Conservation (phyloP, 2,888 invertebrate genomes). For the Saturnia japonica region DNA sequence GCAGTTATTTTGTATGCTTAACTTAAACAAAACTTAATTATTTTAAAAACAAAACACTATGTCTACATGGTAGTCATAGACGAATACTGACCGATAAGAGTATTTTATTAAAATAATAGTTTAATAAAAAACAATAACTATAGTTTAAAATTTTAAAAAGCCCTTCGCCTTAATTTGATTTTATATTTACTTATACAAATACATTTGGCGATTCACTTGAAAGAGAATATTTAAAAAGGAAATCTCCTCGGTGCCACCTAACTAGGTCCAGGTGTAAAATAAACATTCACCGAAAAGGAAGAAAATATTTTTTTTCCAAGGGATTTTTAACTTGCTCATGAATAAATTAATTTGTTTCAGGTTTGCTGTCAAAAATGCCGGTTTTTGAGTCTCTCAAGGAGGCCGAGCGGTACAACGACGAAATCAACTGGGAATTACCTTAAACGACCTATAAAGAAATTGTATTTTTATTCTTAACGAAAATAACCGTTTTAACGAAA, state of each 20-base stretch:
- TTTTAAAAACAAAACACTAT: no score
- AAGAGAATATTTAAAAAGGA: conserved; percentile 5
- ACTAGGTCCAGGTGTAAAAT: conserved; percentile 16
- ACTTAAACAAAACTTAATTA: no score
- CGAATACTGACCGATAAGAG: no score
- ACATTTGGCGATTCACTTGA: neutral
- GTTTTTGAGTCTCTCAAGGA: conserved; percentile 74
- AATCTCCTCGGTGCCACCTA: conserved; percentile 2
- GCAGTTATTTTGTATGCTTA: no score
- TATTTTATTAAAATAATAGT: neutral
- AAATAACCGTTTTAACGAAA: conserved; percentile 15
- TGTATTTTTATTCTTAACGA: conserved; percentile 15
- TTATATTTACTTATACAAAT: neutral
- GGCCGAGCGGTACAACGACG: conserved; percentile 83
- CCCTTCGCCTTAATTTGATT: neutral
- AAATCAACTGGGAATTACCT: conserved; percentile 85
- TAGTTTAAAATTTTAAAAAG: neutral
- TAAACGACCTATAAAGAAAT: conserved; percentile 34
- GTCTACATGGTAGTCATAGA: no score
- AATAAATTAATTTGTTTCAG: conserved; percentile 52
- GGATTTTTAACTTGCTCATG: conserved; percentile 20
- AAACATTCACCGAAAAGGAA: conserved; percentile 14
- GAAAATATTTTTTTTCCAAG: conserved; percentile 15
- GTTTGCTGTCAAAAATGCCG: conserved; percentile 71
- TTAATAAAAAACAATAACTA: neutral